Conservation (phyloP, 2,888 invertebrate genomes). For the Abrostola triplasia region DNA sequence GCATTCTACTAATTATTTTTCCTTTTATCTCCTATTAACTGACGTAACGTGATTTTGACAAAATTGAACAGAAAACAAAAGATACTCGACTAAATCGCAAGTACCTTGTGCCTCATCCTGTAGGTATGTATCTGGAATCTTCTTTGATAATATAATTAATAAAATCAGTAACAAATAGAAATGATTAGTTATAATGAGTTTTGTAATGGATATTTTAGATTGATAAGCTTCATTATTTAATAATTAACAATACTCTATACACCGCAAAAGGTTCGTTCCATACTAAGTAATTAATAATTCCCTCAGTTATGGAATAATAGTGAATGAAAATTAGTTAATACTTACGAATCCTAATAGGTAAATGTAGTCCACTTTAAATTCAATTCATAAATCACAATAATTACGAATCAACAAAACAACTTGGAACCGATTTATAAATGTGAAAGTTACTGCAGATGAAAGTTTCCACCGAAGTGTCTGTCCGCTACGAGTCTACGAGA, state of each 20-base stretch:
- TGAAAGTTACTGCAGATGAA: conserved; percentile 43
- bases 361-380: conserved; percentile 61
- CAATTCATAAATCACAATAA: conserved; percentile 50
- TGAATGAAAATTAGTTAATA: conserved; percentile 36
- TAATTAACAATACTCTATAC: too few species aligned
- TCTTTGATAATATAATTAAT: conserved; percentile 76
- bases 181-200: too few species aligned
- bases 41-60: conserved; percentile 74
- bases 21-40: conserved; percentile 72
- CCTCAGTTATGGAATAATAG: background rate
- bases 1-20: conserved; percentile 74
- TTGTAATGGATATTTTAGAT: too few species aligned
- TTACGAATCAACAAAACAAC: conserved; percentile 40
- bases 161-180: conserved; percentile 40
- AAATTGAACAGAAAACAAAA: conserved; percentile 75
- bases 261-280: too few species aligned
- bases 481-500: conserved; percentile 63
- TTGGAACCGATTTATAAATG: conserved; percentile 34
- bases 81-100: conserved; percentile 72
- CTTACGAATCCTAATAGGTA: conserved; percentile 73
- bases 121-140: conserved; percentile 69
- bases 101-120: conserved; percentile 52
- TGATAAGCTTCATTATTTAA: too few species aligned
- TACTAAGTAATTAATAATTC: too few species aligned
- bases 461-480: conserved; percentile 65